A percentile compares a stretch with the other conserved stretches of the same genome.
phyloP scores from a whole-genome alignment of 1,140 invertebrate species.

The Drosophila saltans region DNA sequence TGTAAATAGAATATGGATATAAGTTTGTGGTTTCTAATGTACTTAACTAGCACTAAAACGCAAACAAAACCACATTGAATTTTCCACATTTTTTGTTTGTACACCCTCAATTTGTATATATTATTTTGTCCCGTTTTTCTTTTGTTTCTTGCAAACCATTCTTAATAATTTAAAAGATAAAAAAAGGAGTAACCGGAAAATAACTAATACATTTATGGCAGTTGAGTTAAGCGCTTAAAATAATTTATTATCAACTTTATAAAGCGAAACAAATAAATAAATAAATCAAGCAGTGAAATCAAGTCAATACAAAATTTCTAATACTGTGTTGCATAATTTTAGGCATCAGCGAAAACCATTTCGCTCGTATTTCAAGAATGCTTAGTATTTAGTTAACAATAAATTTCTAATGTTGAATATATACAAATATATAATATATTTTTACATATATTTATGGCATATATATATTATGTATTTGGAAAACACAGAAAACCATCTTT shows the following conservation, averaged over 20 bases:
- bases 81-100: conserved; percentile 29
- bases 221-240: conserved; percentile 72
- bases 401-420: conserved; percentile 43
- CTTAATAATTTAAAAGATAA: conserved; percentile 34
- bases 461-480: conserved; percentile 35
- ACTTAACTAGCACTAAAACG: conserved; percentile 61
- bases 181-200: conserved; percentile 38
- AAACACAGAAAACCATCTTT: conserved; percentile 76
- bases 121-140: background rate
- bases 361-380: conserved; percentile 35
- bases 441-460: conserved; percentile 58
- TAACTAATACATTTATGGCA: conserved; percentile 66
- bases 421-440: conserved; percentile 61
- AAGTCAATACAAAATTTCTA: conserved; percentile 49
- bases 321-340: conserved; percentile 61
- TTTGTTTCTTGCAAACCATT: conserved; percentile 39
- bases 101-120: conserved; percentile 53
- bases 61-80: conserved; percentile 45
- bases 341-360: conserved; percentile 20
- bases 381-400: conserved; percentile 81
- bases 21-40: conserved; percentile 39
- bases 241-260: conserved; percentile 37
- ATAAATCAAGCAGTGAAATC: conserved; percentile 16
- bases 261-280: conserved; percentile 22
- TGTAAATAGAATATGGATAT: conserved; percentile 38